These are phyloP conservation scores for Rhyacophila brunnea DNA, from an alignment of 1,140 invertebrate species.

Conservation along the genomic window DNA sequence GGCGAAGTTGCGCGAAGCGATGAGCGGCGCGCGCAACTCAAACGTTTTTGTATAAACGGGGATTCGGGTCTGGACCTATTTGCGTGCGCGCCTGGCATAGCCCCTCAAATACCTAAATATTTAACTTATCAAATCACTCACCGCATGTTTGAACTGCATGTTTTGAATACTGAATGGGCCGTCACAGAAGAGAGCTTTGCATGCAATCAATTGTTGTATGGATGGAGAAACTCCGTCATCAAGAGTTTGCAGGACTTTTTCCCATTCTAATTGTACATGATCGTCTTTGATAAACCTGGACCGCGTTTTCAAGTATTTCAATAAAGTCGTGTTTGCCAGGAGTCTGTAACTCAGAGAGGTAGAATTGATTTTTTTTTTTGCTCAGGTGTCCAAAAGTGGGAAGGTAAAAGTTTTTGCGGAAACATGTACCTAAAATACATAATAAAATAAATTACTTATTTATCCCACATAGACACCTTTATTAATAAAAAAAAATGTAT, in stretches of 20 bases:
- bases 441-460: constrained; percentile 1
- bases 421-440: constrained; percentile 64
- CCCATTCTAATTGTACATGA: constrained; percentile 55
- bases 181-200: constrained; percentile 21
- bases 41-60: too few species aligned
- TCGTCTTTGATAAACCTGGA: constrained; percentile 53
- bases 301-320: constrained; percentile 66
- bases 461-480: not conserved
- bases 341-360: constrained; percentile 61
- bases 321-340: constrained; percentile 64
- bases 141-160: constrained; percentile 25
- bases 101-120: too few species aligned
- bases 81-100: too few species aligned
- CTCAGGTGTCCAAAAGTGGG: constrained; percentile 83
- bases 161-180: constrained; percentile 29
- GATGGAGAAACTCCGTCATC: constrained; percentile 74
- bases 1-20: too few species aligned
- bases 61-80: too few species aligned
- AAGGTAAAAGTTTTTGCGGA: constrained; percentile 68
- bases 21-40: too few species aligned
- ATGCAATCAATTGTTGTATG: constrained; percentile 59
- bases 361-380: constrained; percentile 69
- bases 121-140: constrained; percentile 26
- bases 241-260: constrained; percentile 60
- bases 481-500: too few species aligned